Evolutionary conservation across 2,797 vertebrate genomes (phyloP).

Genomic region (Thunnus albacares): DNA sequence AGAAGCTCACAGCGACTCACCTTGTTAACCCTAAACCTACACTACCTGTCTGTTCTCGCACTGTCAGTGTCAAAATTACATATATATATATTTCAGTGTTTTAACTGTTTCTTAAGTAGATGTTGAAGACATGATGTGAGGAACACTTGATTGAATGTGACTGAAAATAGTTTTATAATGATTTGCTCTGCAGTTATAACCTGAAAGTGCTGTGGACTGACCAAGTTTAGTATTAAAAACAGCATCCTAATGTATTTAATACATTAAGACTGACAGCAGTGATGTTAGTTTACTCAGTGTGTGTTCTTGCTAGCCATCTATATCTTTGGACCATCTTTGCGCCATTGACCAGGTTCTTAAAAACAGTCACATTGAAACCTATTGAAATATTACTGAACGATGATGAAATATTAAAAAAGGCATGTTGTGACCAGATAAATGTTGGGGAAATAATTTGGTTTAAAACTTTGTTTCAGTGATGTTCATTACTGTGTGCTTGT

Average conservation of each 20-base stretch:
- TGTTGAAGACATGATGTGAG: neutral
- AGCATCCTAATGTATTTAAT: constrained; percentile 2
- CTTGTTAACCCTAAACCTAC: constrained; percentile 2
- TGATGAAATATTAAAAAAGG: neutral
- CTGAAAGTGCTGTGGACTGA: constrained; percentile 1
- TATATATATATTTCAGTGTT: constrained; percentile 2
- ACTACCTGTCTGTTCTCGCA: constrained; percentile 5
- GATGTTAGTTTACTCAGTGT: neutral
- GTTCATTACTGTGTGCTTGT: constrained; percentile 17
- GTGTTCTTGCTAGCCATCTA: neutral
- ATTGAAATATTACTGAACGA: neutral
- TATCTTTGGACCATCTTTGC: constrained; percentile 8
- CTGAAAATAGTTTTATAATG: constrained; percentile 12
- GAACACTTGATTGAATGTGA: constrained; percentile 21
- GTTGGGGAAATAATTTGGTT: neutral
- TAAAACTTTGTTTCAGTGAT: neutral
- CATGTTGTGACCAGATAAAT: neutral
- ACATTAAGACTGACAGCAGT: neutral
- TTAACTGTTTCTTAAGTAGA: constrained; percentile 18
- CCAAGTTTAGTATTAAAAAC: neutral
- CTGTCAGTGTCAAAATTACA: constrained; percentile 27
- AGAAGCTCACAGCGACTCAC: constrained; percentile 19
- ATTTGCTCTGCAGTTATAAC: neutral
- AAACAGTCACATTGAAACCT: neutral
- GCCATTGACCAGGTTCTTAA: neutral